Conservation (phyloP, 2,113 vertebrate genomes). For the Antennarius striatus region DNA sequence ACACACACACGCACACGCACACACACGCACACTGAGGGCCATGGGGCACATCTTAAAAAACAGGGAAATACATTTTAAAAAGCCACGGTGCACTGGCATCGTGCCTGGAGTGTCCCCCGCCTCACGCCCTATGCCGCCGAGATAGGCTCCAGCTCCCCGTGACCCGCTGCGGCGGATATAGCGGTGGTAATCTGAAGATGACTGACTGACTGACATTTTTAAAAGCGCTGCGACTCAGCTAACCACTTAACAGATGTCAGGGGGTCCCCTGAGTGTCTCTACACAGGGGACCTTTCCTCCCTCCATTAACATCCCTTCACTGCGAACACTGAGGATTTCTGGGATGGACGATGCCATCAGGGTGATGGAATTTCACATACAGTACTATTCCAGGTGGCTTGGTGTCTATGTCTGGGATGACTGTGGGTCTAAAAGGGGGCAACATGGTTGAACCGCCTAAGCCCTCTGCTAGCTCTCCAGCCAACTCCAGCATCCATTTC, state of each 20-base stretch:
- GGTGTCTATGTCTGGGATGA: conserved; percentile 38
- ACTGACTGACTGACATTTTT: too few relatives aligned
- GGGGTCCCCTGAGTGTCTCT: conserved; percentile 25
- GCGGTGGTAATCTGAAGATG: too few relatives aligned
- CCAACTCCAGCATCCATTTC: conserved; percentile 45
- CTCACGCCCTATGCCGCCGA: too few relatives aligned
- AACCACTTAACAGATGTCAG: conserved; percentile 21
- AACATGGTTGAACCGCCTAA: conserved; percentile 61
- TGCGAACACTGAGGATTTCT: conserved; percentile 45
- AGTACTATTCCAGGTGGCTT: conserved; percentile 58
- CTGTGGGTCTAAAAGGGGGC: conserved; percentile 10
- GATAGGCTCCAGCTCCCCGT: too few relatives aligned
- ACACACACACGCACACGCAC: too few relatives aligned
- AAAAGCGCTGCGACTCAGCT: conserved; percentile 40
- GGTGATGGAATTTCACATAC: conserved; percentile 72
- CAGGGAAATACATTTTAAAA: conserved; percentile 37
- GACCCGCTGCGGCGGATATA: too few relatives aligned
- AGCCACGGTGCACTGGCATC: too few relatives aligned
- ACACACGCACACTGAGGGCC: too few relatives aligned
- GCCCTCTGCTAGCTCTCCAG: conserved; percentile 52
- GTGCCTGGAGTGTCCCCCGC: too few relatives aligned
- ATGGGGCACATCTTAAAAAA: not conserved
- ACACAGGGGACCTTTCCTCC: conserved; percentile 16
- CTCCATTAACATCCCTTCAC: conserved; percentile 42
- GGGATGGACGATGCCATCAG: conserved; percentile 40